Evolutionary conservation across 2,797 vertebrate genomes (phyloP).

Genomic region (Chaenodraco wilsoni): DNA sequence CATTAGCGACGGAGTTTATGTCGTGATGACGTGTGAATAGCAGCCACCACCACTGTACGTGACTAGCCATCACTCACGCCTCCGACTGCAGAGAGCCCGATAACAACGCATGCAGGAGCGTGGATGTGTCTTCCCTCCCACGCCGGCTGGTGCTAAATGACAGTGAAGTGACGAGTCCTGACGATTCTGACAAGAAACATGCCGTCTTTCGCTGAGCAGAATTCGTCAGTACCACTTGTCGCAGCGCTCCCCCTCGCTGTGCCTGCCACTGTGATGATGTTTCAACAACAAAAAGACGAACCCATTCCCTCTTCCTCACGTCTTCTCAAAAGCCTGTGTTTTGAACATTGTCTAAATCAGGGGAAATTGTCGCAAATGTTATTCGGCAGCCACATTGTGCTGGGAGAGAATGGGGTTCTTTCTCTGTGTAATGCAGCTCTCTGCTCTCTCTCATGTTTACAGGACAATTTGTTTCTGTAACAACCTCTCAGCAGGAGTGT

Average conservation of each 20-base stretch:
- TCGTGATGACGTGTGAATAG: conserved; percentile 45
- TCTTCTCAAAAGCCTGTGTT: conserved; percentile 20
- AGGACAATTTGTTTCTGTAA: conserved; percentile 67
- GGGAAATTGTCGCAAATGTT: conserved; percentile 32
- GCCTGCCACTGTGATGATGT: conserved; percentile 57
- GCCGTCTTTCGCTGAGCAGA: conserved; percentile 48
- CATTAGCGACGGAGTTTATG: conserved; percentile 41
- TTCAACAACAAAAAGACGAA: conserved; percentile 27
- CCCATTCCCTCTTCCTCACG: conserved; percentile 7
- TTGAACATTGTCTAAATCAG: conserved; percentile 40
- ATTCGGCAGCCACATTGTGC: conserved; percentile 19
- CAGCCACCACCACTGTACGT: conserved; percentile 53
- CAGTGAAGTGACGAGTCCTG: conserved; percentile 71
- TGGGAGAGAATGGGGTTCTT: conserved; percentile 40
- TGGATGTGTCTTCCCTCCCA: conserved; percentile 73
- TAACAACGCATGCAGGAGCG: conserved; percentile 52
- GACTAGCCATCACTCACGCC: conserved; percentile 65
- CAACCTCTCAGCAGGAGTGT: conserved; percentile 64
- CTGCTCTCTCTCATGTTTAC: conserved; percentile 58
- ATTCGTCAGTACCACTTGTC: conserved; percentile 62
- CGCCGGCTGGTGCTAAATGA: conserved; percentile 71
- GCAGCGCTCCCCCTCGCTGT: conserved; percentile 38
- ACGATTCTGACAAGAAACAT: conserved; percentile 68
- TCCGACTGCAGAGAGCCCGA: conserved; percentile 60
- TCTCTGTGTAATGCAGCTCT: conserved; percentile 48